Evolutionary conservation across 1,140 invertebrate species (phyloP), one percentile per base, ranked within the genome.

Genomic region (Drosophila oshimai): DNA sequence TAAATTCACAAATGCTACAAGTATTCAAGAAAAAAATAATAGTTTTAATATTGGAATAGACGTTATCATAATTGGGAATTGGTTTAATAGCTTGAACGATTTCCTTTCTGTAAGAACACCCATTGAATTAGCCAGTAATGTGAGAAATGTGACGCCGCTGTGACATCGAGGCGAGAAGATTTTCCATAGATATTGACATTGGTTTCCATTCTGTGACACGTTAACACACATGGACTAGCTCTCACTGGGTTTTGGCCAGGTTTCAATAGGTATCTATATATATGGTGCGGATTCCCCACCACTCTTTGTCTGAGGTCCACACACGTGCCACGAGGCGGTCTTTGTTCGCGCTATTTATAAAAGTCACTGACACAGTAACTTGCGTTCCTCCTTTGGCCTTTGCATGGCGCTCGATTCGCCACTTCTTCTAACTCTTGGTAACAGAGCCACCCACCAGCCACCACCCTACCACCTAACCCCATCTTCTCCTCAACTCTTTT

Each of bases 331-430:
- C 57, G 78, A 71, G 80, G 65, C 76, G 26, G n/a, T 80, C 76
- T 80, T 86, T 86, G 75, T 86, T 80, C 81, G 58, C 61, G 81
- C 81, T 86, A 86, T 86, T 87, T 86, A 86, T 86, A 86, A 86
- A 87, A 86, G 80, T 84, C 80, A 84, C 47, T 84, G 80, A 86
- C 80, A 84, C 75, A 84, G 80, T 84, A 84, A 86, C 80, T 84
- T 74, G 80, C 55, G 61, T 79, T 75, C 74, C 78, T 60, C 58
- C 58, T 62, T 45, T 20, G 39, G 45, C 42, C 51, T 55, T 64
- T 71, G 34, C 44, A 39, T 44, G 65, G 65, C 33, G 71, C 65
- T 75, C 76, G 76, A 70, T 78, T 81, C 47, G 57, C 79, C 74
- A 83, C 79, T 84, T 84, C 74, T 86, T 31, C 42, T 20, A 81